Evolutionary conservation across 2,797 vertebrate species (phyloP).

Genomic region (Tympanoctomys barrerae): DNA sequence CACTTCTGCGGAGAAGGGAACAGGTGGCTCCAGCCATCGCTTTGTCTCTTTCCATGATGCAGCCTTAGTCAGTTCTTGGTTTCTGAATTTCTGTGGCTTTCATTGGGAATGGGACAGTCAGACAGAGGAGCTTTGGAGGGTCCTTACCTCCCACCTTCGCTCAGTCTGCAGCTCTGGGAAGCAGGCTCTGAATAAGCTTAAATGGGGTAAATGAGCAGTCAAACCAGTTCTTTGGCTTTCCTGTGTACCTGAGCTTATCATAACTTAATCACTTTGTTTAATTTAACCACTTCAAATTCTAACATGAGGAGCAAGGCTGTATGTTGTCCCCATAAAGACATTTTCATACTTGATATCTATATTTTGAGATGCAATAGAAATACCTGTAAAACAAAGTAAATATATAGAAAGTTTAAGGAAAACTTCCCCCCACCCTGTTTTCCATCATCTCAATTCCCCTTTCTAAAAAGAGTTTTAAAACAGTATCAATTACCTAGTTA

Average conservation of each 20-base stretch:
- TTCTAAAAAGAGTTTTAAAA: constrained; percentile 47
- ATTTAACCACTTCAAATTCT: constrained; percentile 26
- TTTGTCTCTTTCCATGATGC: not conserved
- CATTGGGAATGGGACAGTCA: not conserved
- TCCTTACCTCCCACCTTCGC: not conserved
- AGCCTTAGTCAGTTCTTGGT: not conserved
- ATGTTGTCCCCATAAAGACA: not conserved
- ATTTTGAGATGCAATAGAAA: constrained; percentile 2
- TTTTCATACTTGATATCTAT: not conserved
- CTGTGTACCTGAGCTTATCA: constrained; percentile 7
- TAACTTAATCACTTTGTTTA: constrained; percentile 34
- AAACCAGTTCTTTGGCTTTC: constrained; percentile 45
- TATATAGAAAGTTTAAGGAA: constrained; percentile 4
- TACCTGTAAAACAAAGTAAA: not conserved
- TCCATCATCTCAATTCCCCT: not conserved
- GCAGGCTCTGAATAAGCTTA: not conserved
- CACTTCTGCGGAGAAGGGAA: not conserved
- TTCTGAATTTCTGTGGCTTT: not conserved
- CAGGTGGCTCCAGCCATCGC: not conserved
- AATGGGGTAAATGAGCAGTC: constrained; percentile 4
- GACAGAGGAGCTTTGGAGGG: not conserved
- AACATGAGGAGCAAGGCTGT: not conserved
- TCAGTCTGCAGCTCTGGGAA: not conserved
- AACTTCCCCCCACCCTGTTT: not conserved
- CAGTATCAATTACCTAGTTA: not conserved